A percentile compares a stretch with the other conserved stretches of the same genome.
Conservation (phyloP, 2,113 vertebrate genomes). For the Mormoops blainvillei region DNA sequence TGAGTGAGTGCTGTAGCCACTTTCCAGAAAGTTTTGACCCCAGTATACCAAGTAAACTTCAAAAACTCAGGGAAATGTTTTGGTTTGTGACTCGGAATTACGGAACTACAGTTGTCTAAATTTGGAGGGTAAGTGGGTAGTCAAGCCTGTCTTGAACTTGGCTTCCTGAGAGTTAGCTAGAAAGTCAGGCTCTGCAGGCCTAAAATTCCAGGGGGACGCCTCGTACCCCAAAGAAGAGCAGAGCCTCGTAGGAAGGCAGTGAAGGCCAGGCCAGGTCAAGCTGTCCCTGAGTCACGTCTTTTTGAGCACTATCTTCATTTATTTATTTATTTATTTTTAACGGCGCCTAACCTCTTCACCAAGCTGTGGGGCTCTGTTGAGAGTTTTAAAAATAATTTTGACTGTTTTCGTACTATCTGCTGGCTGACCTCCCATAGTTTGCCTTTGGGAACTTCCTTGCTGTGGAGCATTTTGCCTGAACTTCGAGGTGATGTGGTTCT, state of each 20-base stretch:
- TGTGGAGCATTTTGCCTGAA: background rate
- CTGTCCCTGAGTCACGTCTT: background rate
- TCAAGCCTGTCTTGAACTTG: background rate
- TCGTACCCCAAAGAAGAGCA: background rate
- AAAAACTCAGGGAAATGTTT: background rate
- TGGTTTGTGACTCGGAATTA: background rate
- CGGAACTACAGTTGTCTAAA: background rate
- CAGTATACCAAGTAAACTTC: background rate
- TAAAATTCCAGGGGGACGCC: background rate
- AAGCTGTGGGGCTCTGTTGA: background rate
- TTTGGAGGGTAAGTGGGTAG: background rate
- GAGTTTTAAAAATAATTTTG: background rate
- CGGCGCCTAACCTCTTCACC: background rate
- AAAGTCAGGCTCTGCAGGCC: background rate
- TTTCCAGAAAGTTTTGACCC: background rate
- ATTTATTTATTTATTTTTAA: background rate
- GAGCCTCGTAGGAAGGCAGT: background rate
- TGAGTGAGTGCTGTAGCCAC: background rate
- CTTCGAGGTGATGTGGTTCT: background rate
- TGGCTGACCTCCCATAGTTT: background rate
- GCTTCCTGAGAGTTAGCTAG: background rate
- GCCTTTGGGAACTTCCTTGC: background rate
- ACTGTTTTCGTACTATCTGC: background rate
- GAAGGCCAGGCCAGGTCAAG: background rate
- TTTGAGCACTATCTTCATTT: background rate